Percentiles rank a stretch among this genome's conserved stretches.
phyloP scores from a whole-genome alignment of 1,140 invertebrate species.

The Anastrepha obliqua region DNA sequence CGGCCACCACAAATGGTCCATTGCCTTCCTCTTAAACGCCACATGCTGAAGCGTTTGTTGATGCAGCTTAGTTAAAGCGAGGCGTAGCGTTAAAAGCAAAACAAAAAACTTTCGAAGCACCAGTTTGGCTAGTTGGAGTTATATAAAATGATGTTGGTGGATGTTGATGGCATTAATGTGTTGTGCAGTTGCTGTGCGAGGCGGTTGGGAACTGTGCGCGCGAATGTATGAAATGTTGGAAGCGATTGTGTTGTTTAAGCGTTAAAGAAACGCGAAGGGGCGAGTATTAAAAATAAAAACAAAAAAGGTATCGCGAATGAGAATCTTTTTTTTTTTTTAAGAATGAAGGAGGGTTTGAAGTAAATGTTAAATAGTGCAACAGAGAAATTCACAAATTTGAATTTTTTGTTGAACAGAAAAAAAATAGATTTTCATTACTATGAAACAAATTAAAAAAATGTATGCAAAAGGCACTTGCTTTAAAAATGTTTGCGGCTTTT shows the following conservation, averaged over 20 bases:
- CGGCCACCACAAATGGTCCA: slow-evolving; percentile 56
- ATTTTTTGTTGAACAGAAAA: neutral
- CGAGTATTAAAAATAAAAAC: too few species aligned
- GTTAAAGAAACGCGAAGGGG: neutral
- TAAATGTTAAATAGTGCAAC: too few species aligned
- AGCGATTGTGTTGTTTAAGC: neutral
- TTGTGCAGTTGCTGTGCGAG: neutral
- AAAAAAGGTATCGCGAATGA: neutral
- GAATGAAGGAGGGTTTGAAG: too few species aligned
- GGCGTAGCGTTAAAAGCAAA: slow-evolving; percentile 27
- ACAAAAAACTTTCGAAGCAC: neutral
- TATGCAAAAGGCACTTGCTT: neutral
- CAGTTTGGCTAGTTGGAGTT: neutral
- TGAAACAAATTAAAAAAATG: neutral
- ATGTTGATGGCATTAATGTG: neutral
- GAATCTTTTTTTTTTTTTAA: neutral
- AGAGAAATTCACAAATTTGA: neutral
- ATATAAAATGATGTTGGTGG: neutral
- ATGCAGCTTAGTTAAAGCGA: slow-evolving; percentile 39
- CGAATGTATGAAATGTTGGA: neutral
- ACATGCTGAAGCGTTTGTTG: slow-evolving; percentile 25
- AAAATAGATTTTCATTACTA: slow-evolving; percentile 6
- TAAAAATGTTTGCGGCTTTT: slow-evolving; percentile 19
- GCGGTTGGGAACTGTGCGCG: neutral
- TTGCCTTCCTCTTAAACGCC: slow-evolving; percentile 37